Evolutionary conservation across 1,140 invertebrate genomes (phyloP).

Genomic region (Trissolcus basalis): DNA sequence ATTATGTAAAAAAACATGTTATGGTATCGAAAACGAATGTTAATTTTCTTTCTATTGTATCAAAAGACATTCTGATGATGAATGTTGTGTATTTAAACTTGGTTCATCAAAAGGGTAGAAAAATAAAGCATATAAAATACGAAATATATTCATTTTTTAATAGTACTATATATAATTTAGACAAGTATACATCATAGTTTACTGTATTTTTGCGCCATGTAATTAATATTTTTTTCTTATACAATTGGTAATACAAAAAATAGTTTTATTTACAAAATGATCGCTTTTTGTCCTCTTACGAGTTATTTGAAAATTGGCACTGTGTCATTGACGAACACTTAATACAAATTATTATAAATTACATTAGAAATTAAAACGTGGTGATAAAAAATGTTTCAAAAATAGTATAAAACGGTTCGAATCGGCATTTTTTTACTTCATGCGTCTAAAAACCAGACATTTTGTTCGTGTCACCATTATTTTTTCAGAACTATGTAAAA

Average conservation of each 20-base stretch:
- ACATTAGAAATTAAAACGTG: slow-evolving; percentile 22
- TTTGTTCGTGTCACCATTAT: slow-evolving; percentile 14
- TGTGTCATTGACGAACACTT: slow-evolving; percentile 45
- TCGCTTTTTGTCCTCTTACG: slow-evolving; percentile 27
- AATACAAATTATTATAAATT: slow-evolving; percentile 40
- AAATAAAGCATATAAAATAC: slow-evolving; percentile 67
- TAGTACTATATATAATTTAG: slow-evolving; percentile 72
- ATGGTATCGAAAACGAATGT: not conserved
- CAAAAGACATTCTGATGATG: not conserved
- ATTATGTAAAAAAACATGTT: not conserved
- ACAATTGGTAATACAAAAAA: slow-evolving; percentile 71
- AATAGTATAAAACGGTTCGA: slow-evolving; percentile 27
- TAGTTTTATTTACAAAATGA: slow-evolving; percentile 58
- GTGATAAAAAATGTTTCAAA: slow-evolving; percentile 12
- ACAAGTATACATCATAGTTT: slow-evolving; percentile 69
- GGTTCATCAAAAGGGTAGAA: slow-evolving; percentile 1
- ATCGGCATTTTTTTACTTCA: slow-evolving; percentile 3
- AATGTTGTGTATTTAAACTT: not conserved
- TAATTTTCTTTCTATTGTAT: not conserved
- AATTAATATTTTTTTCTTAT: slow-evolving; percentile 65
- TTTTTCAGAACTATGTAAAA: slow-evolving; percentile 43
- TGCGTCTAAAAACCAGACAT: slow-evolving; percentile 10
- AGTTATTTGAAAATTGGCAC: slow-evolving; percentile 49
- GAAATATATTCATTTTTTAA: slow-evolving; percentile 73
- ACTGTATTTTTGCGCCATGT: slow-evolving; percentile 60